Conservation (phyloP, 1,140 invertebrate genomes). For the Drosophila kikkawai region DNA sequence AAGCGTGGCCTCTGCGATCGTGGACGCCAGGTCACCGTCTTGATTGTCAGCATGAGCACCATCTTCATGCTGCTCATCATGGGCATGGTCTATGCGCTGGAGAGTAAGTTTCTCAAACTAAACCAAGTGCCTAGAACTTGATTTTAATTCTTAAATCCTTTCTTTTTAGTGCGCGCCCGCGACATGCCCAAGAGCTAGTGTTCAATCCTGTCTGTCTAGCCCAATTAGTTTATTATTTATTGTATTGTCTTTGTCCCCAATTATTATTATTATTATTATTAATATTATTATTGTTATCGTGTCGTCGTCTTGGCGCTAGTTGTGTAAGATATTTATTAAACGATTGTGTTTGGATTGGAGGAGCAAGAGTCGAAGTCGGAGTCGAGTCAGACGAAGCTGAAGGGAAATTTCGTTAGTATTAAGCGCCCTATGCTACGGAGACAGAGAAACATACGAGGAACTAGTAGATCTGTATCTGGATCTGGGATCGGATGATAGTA, state of each 20-base stretch:
- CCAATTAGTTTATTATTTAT: slow-evolving; percentile 78
- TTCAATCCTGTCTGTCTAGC: slow-evolving; percentile 43
- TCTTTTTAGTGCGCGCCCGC: slow-evolving; percentile 87
- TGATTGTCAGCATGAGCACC: slow-evolving; percentile 92
- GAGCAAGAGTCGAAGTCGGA: slow-evolving; percentile 6
- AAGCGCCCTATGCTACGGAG: slow-evolving; percentile 41
- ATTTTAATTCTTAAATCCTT: slow-evolving; percentile 5
- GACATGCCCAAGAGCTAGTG: slow-evolving; percentile 85
- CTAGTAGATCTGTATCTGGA: slow-evolving; percentile 30
- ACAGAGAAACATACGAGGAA: slow-evolving; percentile 53
- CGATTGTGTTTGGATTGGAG: slow-evolving; percentile 38
- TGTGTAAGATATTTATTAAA: slow-evolving; percentile 77
- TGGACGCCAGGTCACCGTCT: slow-evolving; percentile 90
- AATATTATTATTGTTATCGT: slow-evolving; percentile 56
- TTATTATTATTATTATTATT: slow-evolving; percentile 60
- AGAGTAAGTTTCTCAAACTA: slow-evolving; percentile 86
- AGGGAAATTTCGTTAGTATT: slow-evolving; percentile 57
- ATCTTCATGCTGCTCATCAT: slow-evolving; percentile 91
- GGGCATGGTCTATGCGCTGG: slow-evolving; percentile 89
- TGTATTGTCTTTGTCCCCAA: slow-evolving; percentile 63
- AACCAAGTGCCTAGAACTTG: neutral
- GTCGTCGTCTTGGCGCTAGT: slow-evolving; percentile 67
- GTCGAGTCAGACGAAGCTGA: slow-evolving; percentile 49
- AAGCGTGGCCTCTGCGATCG: slow-evolving; percentile 87
- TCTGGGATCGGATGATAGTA: slow-evolving; percentile 33